Conservation (phyloP, 2,797 vertebrate species). For the Myiotriccus ornatus region DNA sequence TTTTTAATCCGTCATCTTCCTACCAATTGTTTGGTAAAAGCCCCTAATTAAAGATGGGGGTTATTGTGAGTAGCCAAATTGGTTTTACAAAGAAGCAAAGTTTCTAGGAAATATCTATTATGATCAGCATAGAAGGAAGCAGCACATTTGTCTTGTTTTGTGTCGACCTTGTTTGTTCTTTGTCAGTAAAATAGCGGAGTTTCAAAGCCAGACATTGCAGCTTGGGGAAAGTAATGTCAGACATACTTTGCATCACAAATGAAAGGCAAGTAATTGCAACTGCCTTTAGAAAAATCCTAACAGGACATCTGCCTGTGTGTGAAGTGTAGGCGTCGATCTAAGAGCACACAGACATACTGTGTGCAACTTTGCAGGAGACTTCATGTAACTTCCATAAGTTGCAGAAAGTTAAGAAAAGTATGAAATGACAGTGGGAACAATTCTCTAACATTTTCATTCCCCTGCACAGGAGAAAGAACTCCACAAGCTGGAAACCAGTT, state of each 20-base stretch:
- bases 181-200: background rate
- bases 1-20: background rate
- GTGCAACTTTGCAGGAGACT: background rate
- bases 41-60: background rate
- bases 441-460: background rate
- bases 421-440: background rate
- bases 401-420: background rate
- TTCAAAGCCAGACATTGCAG: background rate
- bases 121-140: background rate
- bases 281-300: slow-evolving; percentile 19
- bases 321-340: background rate
- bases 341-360: background rate
- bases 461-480: background rate
- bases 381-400: slow-evolving; percentile 17
- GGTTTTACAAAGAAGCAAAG: background rate
- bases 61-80: background rate
- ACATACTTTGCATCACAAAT: slow-evolving; percentile 28
- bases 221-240: background rate
- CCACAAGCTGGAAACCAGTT: background rate
- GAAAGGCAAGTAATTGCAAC: slow-evolving; percentile 8
- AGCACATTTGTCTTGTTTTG: background rate
- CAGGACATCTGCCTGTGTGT: slow-evolving; percentile 8
- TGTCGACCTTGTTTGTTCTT: background rate
- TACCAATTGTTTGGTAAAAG: background rate
- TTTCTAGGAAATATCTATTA: background rate